These are phyloP conservation scores for Macrobrachium rosenbergii DNA, from an alignment of 1,140 invertebrate species.

Conservation along the genomic window DNA sequence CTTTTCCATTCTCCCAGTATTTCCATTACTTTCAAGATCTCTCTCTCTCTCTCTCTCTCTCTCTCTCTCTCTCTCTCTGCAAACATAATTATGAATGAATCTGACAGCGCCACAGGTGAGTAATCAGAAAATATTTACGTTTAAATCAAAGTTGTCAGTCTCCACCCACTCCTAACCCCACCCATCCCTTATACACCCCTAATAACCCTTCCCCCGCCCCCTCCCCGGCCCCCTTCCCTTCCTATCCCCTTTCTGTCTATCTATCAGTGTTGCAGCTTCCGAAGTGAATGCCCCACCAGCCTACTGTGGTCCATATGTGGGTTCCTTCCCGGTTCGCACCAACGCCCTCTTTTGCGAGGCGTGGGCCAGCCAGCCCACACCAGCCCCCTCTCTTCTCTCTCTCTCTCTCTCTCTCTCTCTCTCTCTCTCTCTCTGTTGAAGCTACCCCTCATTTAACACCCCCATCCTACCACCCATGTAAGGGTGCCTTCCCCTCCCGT, in stretches of 20 bases:
- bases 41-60: background rate
- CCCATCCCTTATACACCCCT: background rate
- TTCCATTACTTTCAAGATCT: no score
- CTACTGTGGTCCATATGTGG: background rate
- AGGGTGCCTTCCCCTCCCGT: background rate
- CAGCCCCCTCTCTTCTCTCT: no score
- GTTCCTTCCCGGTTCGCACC: constrained; percentile 1
- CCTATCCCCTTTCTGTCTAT: background rate
- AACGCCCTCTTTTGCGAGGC: constrained; percentile 1
- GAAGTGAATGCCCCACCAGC: background rate
- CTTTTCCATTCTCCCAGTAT: no score
- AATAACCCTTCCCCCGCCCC: background rate
- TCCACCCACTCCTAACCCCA: background rate
- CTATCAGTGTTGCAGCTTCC: background rate
- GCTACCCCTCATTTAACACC: background rate
- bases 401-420: no score
- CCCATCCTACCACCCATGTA: background rate
- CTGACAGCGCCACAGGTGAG: no score
- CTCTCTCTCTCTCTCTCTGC: background rate
- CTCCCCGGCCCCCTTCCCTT: background rate
- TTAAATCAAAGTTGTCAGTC: no score
- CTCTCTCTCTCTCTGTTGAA: background rate
- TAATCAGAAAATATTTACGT: no score
- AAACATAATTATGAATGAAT: no score
- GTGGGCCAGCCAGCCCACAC: background rate